Evolutionary conservation across 2,888 invertebrate species (phyloP), one percentile per base, ranked within the genome.

Genomic region (Parnassius orleans): DNA sequence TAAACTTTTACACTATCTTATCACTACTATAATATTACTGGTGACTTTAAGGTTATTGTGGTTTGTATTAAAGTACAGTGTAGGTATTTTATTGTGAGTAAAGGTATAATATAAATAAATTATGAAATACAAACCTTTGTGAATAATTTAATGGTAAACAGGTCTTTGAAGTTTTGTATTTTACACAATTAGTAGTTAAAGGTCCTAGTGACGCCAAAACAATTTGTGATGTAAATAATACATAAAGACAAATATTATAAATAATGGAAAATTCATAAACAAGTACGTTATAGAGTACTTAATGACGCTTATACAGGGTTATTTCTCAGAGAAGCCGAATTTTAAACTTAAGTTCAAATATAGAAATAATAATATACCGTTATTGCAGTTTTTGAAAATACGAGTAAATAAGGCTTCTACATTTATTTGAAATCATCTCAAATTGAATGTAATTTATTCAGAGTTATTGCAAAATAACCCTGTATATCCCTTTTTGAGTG

Each of bases 1-100:
- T 0, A 78, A 72, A 42, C 46, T 70, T 0, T 48, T 81, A 0
- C 90, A 90, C 43, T 88, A 83, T 44, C 10, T 67, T 0, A 59
- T 57, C 10, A 5, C 61, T 0, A n/a, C 65, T 9, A 7, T 71
- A 7, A n/a, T 71, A 1, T 44, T 54, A 2, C 68, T 81, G 0
- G 58, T 76, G 0, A n/a, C 72, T 50, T 60, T 81, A 2, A 79
- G 78, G 61, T 46, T 84, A 24, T 9, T 79, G 1, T 83, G 81
- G 78, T 71, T 72, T 5, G 0, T 75, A 0, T 24, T 74, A 0
- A 66, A 62, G 7, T 65, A 68, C 10, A 12, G 72, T 3, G 52
- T 73, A 50, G 69, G 74, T 41, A 64, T 77, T 61, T 70, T 68
- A 42, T 48, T 12, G 14, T 14, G n/a, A n/a, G 14, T 48, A 14